Evolutionary conservation across 1,140 invertebrate species (phyloP).

Genomic region (Bathynomus jamesi): DNA sequence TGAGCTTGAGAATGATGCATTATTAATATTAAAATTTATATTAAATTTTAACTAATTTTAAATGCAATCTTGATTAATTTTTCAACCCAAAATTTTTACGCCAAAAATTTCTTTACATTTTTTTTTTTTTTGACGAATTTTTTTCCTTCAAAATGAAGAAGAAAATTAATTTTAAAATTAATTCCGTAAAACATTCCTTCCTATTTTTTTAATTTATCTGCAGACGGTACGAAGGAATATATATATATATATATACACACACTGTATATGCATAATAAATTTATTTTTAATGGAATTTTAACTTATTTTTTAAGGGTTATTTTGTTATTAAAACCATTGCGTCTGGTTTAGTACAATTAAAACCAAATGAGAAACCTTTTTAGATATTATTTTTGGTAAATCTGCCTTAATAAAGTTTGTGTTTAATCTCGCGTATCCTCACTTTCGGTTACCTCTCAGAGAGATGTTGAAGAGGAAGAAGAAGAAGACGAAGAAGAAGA

Average conservation of each 20-base stretch:
- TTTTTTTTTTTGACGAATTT: background rate
- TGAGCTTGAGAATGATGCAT: background rate
- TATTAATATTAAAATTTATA: conserved; percentile 3
- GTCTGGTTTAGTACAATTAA: background rate
- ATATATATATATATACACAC: background rate
- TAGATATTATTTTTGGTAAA: no score
- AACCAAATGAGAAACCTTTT: background rate
- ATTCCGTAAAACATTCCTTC: background rate
- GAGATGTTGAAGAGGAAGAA: no score
- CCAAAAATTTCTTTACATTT: background rate
- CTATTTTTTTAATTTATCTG: background rate
- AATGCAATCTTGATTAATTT: conserved; percentile 1
- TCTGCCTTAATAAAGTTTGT: no score
- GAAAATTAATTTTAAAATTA: background rate
- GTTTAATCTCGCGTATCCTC: no score
- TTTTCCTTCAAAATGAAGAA: background rate
- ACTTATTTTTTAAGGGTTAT: background rate
- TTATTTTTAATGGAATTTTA: background rate
- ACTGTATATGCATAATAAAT: no score
- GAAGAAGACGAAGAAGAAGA: no score
- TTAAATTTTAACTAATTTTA: conserved; percentile 2
- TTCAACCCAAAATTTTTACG: background rate
- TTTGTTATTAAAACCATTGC: background rate
- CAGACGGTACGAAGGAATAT: background rate
- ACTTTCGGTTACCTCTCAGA: no score